phyloP scores from a whole-genome alignment of 2,113 vertebrate species.

The Ovis canadensis region DNA sequence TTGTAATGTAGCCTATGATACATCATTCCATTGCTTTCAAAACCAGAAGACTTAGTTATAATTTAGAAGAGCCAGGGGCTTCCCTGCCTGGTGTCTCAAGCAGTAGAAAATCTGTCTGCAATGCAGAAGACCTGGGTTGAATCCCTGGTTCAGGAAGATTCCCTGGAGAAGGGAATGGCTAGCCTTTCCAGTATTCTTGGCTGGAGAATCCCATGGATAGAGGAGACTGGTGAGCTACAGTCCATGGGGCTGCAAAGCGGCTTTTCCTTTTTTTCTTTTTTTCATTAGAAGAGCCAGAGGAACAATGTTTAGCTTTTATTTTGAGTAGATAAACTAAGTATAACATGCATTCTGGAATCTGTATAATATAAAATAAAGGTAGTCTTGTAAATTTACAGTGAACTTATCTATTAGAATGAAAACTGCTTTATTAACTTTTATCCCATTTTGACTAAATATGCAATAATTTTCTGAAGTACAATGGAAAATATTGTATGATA shows the following conservation, averaged over 20 bases:
- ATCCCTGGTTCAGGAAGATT: neutral
- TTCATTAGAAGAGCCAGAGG: neutral
- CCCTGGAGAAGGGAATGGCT: neutral
- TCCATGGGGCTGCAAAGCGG: neutral
- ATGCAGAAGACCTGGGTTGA: neutral
- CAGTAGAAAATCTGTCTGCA: neutral
- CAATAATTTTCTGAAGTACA: neutral
- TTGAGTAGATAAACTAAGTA: conserved; percentile 1
- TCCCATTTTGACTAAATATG: conserved; percentile 16
- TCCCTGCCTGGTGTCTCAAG: neutral
- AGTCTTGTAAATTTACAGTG: neutral
- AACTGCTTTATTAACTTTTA: neutral
- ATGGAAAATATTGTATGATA: neutral
- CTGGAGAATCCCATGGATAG: neutral
- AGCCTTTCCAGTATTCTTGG: neutral
- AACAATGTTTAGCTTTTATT: neutral
- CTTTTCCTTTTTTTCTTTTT: neutral
- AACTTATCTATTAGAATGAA: neutral
- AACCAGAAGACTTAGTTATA: neutral
- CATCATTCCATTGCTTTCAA: conserved; percentile 18
- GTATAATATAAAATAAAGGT: conserved; percentile 22
- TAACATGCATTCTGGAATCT: neutral
- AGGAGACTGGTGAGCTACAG: neutral
- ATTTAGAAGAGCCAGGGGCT: neutral
- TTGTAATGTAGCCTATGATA: conserved; percentile 37